These are phyloP conservation scores for Dasyornis broadbenti DNA, from an alignment of 2,113 vertebrate species.

Conservation along the genomic window DNA sequence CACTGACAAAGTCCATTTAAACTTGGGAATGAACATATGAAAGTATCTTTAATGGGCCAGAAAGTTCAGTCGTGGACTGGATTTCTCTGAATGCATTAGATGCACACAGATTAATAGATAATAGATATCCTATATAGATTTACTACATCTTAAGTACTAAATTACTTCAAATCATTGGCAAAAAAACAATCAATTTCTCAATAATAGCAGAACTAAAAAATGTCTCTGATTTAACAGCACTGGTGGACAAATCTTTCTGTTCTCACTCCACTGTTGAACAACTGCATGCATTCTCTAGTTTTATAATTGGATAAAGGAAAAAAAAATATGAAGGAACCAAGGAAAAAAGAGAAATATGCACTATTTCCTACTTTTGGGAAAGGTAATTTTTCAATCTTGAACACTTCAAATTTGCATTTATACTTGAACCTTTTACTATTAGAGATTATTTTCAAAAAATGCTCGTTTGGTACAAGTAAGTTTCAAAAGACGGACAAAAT, in stretches of 20 bases:
- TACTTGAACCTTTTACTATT: background rate
- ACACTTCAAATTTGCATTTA: background rate
- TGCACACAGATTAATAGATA: background rate
- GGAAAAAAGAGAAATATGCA: background rate
- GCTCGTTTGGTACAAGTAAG: background rate
- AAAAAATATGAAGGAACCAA: background rate
- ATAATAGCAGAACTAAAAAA: background rate
- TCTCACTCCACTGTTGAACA: background rate
- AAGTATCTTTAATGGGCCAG: background rate
- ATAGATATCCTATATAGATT: background rate
- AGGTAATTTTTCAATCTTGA: background rate
- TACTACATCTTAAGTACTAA: background rate
- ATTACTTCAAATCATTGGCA: background rate
- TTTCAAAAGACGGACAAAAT: background rate
- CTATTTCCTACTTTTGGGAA: background rate
- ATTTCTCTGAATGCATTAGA: background rate
- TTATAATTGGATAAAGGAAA: background rate
- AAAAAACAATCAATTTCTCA: background rate
- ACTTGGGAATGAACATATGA: background rate
- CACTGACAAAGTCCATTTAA: background rate
- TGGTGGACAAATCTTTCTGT: background rate
- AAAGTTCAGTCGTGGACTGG: background rate
- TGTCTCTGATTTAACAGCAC: background rate
- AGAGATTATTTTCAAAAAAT: background rate
- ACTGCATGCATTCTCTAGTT: background rate